phyloP scores from a whole-genome alignment of 2,113 vertebrate genomes.

The Embiotoca jacksoni region DNA sequence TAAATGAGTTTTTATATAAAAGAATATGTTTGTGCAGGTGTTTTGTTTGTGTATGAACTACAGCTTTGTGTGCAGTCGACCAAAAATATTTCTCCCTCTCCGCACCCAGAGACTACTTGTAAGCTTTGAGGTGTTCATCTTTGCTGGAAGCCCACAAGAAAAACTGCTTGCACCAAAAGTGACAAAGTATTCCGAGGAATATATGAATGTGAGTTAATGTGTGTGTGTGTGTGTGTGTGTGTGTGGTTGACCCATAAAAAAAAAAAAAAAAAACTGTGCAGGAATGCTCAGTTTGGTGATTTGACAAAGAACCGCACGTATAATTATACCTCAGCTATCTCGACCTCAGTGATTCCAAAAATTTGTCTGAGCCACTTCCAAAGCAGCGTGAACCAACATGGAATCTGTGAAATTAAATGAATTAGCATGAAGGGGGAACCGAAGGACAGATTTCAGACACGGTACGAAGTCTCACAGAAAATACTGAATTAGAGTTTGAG shows the following conservation, averaged over 20 bases:
- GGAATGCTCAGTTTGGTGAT: conserved; percentile 76
- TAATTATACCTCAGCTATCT: conserved; percentile 78
- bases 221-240: conserved; percentile 25
- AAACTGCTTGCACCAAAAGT: conserved; percentile 34
- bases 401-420: conserved; percentile 54
- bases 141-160: conserved; percentile 27
- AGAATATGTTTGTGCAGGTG: conserved; percentile 5
- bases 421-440: neutral
- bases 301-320: conserved; percentile 70
- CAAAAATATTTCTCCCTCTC: conserved; percentile 9
- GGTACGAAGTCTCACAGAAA: neutral
- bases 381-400: conserved; percentile 60
- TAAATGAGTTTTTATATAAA: conserved; percentile 18
- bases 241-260: conserved; percentile 62
- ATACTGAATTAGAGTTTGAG: too few species aligned
- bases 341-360: conserved; percentile 76
- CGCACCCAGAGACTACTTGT: neutral
- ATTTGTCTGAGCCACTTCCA: conserved; percentile 75
- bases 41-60: conserved; percentile 17
- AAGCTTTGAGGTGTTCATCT: conserved; percentile 30
- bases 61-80: neutral
- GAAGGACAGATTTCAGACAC: neutral
- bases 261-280: conserved; percentile 59
- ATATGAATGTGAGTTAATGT: conserved; percentile 23
- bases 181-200: conserved; percentile 54